Evolutionary conservation across 2,797 vertebrate species (phyloP).

Genomic region (Lagocephalus sceleratus): DNA sequence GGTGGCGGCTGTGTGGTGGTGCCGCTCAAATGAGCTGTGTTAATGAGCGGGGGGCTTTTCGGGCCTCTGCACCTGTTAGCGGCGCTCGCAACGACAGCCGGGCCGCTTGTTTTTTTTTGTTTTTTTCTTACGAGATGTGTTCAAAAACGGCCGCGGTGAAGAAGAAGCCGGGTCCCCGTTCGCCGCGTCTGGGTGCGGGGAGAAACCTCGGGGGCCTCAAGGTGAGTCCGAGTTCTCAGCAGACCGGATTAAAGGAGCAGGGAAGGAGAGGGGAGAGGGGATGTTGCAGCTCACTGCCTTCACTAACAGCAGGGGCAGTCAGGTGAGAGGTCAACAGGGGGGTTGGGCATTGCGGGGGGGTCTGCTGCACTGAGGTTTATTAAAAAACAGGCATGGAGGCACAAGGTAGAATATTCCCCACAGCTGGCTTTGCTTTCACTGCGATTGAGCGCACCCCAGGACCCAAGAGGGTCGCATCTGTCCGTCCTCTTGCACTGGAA

Average conservation of each 20-base stretch:
- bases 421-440: neutral
- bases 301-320: conserved; percentile 40
- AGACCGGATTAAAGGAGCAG: conserved; percentile 28
- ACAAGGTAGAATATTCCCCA: neutral
- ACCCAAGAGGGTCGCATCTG: conserved; percentile 65
- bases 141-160: conserved; percentile 7
- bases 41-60: conserved; percentile 52
- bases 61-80: conserved; percentile 60
- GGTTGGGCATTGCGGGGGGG: conserved; percentile 10
- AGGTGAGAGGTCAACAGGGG: conserved; percentile 43
- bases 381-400: conserved; percentile 1
- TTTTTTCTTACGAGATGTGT: conserved; percentile 29
- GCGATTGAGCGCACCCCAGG: conserved; percentile 3
- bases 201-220: too few relatives aligned
- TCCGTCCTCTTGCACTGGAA: conserved; percentile 56
- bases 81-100: conserved; percentile 22
- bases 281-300: conserved; percentile 37
- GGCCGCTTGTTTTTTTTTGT: too few relatives aligned
- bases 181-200: too few relatives aligned
- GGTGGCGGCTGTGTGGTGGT: conserved; percentile 32
- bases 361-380: neutral
- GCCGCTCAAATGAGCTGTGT: conserved; percentile 57
- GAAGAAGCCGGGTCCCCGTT: too few relatives aligned
- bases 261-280: conserved; percentile 39
- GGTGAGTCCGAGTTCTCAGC: conserved; percentile 28